A percentile compares a stretch with the other conserved stretches of the same genome.
Evolutionary conservation across 2,888 invertebrate species (phyloP).

Genomic region (Mesorhabditis belari): DNA sequence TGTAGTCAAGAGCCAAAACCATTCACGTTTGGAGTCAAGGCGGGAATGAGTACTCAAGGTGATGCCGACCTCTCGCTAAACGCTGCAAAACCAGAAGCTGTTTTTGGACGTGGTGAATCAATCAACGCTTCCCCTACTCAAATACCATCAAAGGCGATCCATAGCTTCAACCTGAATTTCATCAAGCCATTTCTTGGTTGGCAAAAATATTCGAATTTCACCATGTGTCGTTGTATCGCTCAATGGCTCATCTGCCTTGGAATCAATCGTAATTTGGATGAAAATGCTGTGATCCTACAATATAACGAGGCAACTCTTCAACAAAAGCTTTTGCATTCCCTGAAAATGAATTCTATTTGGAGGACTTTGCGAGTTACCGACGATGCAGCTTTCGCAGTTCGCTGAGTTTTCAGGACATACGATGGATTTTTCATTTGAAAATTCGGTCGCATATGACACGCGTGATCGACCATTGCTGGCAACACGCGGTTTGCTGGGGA

Average conservation of each 20-base stretch:
- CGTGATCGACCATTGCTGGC: constrained; percentile 48
- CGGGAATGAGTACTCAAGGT: constrained; percentile 45
- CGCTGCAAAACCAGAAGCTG: constrained; percentile 33
- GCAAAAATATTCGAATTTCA: constrained; percentile 52
- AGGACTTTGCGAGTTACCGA: constrained; percentile 70
- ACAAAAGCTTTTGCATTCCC: constrained; percentile 28
- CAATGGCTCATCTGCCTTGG: constrained; percentile 43
- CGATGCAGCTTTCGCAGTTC: constrained; percentile 72
- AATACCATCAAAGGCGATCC: constrained; percentile 60
- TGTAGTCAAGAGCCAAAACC: constrained; percentile 62
- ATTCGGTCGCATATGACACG: constrained; percentile 65
- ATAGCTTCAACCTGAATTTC: constrained; percentile 72
- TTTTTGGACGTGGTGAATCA: constrained; percentile 43
- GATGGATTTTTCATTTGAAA: constrained; percentile 77
- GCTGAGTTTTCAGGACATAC: constrained; percentile 73
- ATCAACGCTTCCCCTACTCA: constrained; percentile 37
- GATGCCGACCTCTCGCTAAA: constrained; percentile 42
- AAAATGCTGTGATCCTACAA: constrained; percentile 39
- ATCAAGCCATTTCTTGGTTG: constrained; percentile 73
- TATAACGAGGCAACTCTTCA: constrained; percentile 31
- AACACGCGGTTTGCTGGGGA: constrained; percentile 27
- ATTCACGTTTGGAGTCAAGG: constrained; percentile 40
- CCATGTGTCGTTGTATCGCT: constrained; percentile 21
- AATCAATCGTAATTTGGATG: constrained; percentile 44
- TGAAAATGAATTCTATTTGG: constrained; percentile 57